Percentiles rank a stretch among this genome's conserved stretches.
phyloP scores from a whole-genome alignment of 2,113 vertebrate species.

The Corythaixoides concolor region DNA sequence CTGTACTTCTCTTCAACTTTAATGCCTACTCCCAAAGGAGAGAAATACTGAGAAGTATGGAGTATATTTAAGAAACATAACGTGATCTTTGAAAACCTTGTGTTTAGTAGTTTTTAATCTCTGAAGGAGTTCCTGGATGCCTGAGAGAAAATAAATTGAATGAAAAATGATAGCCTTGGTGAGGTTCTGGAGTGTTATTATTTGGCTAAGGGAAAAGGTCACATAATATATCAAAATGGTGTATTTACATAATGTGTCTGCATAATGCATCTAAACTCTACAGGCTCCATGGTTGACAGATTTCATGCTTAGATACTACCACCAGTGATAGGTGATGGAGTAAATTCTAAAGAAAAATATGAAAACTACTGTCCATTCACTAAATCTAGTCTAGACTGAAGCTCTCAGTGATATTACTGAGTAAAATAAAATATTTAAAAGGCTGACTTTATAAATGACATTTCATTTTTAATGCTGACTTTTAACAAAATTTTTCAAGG shows the following conservation, averaged over 20 bases:
- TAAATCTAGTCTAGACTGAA: neutral
- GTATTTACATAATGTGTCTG: constrained; percentile 43
- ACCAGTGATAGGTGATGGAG: neutral
- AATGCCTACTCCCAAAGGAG: neutral
- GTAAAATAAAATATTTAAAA: neutral
- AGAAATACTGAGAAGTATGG: neutral
- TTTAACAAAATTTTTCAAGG: neutral
- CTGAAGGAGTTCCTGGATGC: neutral
- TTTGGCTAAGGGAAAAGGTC: constrained; percentile 47
- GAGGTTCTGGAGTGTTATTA: constrained; percentile 3
- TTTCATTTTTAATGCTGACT: neutral
- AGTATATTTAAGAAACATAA: neutral
- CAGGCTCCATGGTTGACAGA: neutral
- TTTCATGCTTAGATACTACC: neutral
- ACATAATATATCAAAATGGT: constrained; percentile 33
- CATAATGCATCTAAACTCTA: neutral
- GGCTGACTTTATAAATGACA: neutral
- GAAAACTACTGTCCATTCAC: neutral
- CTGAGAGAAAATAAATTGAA: neutral
- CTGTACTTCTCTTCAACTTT: neutral
- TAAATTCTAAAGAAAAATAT: neutral
- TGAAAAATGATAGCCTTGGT: constrained; percentile 19
- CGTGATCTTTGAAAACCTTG: neutral
- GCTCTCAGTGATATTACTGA: neutral
- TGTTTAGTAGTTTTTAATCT: neutral